Percentiles rank a stretch among this genome's conserved stretches.
These are phyloP conservation scores for Craniophora ligustri DNA, from an alignment of 2,888 invertebrate species.

Conservation along the genomic window DNA sequence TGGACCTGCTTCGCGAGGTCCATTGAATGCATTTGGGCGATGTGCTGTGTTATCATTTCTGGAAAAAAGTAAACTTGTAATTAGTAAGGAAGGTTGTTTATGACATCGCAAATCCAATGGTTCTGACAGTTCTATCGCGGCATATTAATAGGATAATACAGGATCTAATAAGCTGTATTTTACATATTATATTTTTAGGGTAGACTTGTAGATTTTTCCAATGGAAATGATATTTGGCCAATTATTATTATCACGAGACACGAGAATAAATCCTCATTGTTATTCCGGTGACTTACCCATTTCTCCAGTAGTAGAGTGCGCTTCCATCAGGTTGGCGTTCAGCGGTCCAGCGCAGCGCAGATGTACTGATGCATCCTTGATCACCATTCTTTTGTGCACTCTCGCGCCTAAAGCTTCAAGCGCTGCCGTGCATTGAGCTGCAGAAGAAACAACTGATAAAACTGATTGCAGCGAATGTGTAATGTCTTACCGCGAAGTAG, in stretches of 20 bases:
- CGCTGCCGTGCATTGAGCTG: conserved; percentile 78
- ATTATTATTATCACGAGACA: too few species aligned
- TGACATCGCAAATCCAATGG: too few species aligned
- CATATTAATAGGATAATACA: too few species aligned
- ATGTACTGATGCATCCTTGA: conserved; percentile 83
- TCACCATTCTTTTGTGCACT: conserved; percentile 80
- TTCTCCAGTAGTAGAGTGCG: conserved; percentile 89
- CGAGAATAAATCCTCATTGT: too few species aligned
- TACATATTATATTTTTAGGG: too few species aligned
- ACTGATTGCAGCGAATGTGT: neutral
- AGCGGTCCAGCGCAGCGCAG: conserved; percentile 80
- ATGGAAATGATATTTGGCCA: too few species aligned
- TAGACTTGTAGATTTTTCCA: neutral
- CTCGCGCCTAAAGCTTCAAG: conserved; percentile 79
- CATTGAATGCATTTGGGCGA: conserved; percentile 88
- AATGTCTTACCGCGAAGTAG: too few species aligned
- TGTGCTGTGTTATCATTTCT: conserved; percentile 90
- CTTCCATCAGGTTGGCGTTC: conserved; percentile 85
- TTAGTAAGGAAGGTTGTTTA: too few species aligned
- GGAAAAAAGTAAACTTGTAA: conserved; percentile 44
- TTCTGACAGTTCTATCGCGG: too few species aligned
- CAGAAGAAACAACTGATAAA: neutral
- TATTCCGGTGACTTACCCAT: conserved; percentile 88
- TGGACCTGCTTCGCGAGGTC: conserved; percentile 88
- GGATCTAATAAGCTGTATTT: too few species aligned